Percentiles rank a stretch among this genome's conserved stretches.
phyloP scores from a whole-genome alignment of 2,888 invertebrate genomes.

The Cepaea hortensis region DNA sequence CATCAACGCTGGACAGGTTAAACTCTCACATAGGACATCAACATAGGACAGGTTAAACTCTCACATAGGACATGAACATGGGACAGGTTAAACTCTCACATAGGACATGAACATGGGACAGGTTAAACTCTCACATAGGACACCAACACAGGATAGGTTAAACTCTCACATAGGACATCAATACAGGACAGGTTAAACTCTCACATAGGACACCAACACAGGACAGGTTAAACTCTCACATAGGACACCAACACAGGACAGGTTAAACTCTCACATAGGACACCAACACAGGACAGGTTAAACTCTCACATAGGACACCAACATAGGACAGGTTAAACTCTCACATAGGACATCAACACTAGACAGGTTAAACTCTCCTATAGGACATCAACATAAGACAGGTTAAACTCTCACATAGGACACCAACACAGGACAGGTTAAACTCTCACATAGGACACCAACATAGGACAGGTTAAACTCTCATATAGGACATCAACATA shows the following conservation, averaged over 20 bases:
- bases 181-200: not conserved
- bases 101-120: no score
- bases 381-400: not conserved
- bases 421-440: not conserved
- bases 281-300: not conserved
- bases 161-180: not conserved
- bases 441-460: no score
- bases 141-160: no score
- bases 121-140: no score
- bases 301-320: not conserved
- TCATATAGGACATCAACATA: no score
- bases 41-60: no score
- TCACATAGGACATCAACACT: no score
- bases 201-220: not conserved
- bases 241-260: not conserved
- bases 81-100: no score
- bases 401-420: not conserved
- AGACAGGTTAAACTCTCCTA: not conserved
- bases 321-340: not conserved
- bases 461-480: not conserved
- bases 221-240: not conserved
- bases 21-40: no score
- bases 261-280: not conserved
- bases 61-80: no score
- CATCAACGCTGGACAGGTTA: no score